phyloP scores from a whole-genome alignment of 2,113 vertebrate species.

The Tor tambroides region DNA sequence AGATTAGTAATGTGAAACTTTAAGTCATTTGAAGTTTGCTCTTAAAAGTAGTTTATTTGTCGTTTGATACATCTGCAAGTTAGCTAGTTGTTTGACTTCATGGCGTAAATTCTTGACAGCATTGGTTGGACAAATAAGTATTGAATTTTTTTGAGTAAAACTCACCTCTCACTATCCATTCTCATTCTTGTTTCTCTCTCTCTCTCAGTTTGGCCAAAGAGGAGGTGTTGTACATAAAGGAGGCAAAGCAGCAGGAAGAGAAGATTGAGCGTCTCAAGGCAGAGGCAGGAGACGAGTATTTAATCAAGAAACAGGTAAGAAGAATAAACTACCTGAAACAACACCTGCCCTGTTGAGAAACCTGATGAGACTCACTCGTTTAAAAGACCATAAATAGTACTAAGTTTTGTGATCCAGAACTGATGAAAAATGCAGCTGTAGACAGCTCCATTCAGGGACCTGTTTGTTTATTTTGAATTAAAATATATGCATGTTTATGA shows the following conservation, averaged over 20 bases:
- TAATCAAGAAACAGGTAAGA: constrained; percentile 91
- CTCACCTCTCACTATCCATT: background rate
- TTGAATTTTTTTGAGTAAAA: background rate
- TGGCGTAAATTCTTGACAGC: background rate
- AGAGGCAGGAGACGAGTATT: constrained; percentile 84
- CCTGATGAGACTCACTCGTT: constrained; percentile 14
- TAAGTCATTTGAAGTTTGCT: background rate
- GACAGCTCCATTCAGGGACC: background rate
- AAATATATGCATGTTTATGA: background rate
- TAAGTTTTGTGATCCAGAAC: background rate
- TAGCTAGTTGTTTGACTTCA: background rate
- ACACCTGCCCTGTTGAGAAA: background rate
- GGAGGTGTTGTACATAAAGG: constrained; percentile 87
- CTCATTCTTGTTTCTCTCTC: background rate
- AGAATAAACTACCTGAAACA: constrained; percentile 23
- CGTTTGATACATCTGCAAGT: background rate
- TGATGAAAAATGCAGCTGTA: too few species aligned
- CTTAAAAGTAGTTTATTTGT: background rate
- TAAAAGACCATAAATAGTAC: background rate
- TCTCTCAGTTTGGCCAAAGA: constrained; percentile 89
- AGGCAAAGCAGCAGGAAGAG: constrained; percentile 92
- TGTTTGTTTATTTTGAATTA: background rate
- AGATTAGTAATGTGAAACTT: background rate
- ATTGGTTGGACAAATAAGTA: background rate
- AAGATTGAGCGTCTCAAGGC: constrained; percentile 89